Evolutionary conservation across 2,113 vertebrate genomes (phyloP).

Genomic region (Caretta caretta): DNA sequence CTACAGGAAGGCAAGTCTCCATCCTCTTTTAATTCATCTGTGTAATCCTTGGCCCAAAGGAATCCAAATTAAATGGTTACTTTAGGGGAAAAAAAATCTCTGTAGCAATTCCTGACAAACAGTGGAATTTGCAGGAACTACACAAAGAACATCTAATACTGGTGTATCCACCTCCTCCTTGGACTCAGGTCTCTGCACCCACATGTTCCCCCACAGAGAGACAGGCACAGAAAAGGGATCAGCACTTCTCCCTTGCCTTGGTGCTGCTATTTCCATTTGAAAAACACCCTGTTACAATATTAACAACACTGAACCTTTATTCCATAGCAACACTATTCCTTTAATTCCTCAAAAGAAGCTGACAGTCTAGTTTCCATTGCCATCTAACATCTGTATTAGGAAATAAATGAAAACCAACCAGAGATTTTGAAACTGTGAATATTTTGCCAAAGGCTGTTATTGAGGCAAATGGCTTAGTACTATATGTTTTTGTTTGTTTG

Average conservation of each 20-base stretch:
- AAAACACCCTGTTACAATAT: neutral
- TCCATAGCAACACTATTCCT: neutral
- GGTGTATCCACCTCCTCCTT: neutral
- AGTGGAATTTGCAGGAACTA: neutral
- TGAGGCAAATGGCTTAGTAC: neutral
- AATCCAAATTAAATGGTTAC: neutral
- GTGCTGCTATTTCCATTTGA: neutral
- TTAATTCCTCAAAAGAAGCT: neutral
- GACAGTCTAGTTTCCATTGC: neutral
- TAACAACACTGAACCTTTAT: neutral
- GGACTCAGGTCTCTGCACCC: too few relatives aligned
- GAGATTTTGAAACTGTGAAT: neutral
- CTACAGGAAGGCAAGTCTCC: slow-evolving; percentile 25
- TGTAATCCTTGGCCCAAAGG: neutral
- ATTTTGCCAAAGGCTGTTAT: neutral
- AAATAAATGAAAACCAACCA: neutral
- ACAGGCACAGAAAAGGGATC: neutral
- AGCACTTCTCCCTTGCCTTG: neutral
- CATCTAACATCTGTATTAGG: neutral
- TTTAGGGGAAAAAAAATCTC: neutral
- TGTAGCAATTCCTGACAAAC: neutral
- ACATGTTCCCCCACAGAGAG: neutral
- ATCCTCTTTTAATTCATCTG: slow-evolving; percentile 25
- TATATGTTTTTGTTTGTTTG: neutral
- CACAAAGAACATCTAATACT: neutral